Percentiles rank a stretch among this genome's conserved stretches.
phyloP scores from a whole-genome alignment of 2,797 vertebrate genomes.

The Ataeniobius toweri region DNA sequence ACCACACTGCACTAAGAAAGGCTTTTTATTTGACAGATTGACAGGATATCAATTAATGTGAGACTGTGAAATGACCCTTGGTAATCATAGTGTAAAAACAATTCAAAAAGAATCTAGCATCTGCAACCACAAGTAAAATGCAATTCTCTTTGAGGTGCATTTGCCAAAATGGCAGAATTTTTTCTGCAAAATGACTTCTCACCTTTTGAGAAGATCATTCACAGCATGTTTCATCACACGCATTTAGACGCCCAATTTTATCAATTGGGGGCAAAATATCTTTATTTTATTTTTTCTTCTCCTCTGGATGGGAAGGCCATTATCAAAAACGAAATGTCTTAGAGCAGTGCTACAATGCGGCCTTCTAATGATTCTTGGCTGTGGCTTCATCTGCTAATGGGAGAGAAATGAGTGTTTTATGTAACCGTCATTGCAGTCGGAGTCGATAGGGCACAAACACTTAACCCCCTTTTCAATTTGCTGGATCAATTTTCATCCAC shows the following conservation, averaged over 20 bases:
- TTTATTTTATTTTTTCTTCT: conserved; percentile 38
- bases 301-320: conserved; percentile 66
- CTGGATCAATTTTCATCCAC: conserved; percentile 95
- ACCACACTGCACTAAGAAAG: conserved; percentile 33
- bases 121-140: conserved; percentile 43
- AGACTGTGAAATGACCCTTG: conserved; percentile 58
- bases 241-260: conserved; percentile 67
- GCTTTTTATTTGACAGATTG: conserved; percentile 59
- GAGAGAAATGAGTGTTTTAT: conserved; percentile 91
- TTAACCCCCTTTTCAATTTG: conserved; percentile 91
- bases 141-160: conserved; percentile 46
- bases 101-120: conserved; percentile 53
- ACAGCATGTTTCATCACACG: conserved; percentile 50
- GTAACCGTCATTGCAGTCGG: conserved; percentile 87
- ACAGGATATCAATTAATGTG: conserved; percentile 68
- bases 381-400: conserved; percentile 90
- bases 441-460: conserved; percentile 93
- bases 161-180: conserved; percentile 57
- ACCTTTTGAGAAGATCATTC: conserved; percentile 64
- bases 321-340: conserved; percentile 78
- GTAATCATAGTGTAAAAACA: conserved; percentile 72
- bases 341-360: conserved; percentile 76
- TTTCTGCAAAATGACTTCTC: conserved; percentile 55
- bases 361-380: conserved; percentile 83
- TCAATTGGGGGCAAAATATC: conserved; percentile 66